phyloP scores from a whole-genome alignment of 2,888 invertebrate genomes.

The Cephus rjabovi region DNA sequence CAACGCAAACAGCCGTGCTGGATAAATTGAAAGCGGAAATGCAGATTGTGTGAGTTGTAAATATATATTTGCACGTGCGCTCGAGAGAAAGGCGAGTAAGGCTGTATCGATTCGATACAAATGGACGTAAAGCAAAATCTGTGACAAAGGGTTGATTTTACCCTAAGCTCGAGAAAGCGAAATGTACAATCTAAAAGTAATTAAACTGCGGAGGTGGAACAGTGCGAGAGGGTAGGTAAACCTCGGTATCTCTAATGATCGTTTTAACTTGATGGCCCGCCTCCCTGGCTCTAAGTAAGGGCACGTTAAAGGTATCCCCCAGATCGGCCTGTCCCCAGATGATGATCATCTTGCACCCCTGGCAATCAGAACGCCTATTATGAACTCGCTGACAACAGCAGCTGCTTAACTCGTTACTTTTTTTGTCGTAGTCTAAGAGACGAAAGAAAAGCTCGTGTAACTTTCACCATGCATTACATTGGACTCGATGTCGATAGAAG shows the following conservation, averaged over 20 bases:
- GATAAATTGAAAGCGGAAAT: neutral
- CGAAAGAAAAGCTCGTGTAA: neutral
- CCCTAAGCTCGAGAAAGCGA: constrained; percentile 40
- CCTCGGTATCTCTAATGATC: constrained; percentile 25
- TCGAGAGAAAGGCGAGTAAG: neutral
- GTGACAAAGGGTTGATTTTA: constrained; percentile 28
- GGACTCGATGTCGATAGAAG: neutral
- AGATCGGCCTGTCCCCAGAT: neutral
- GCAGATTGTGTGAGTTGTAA: neutral
- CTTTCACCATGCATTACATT: neutral
- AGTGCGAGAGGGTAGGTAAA: constrained; percentile 33
- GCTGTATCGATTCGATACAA: neutral
- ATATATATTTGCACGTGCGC: neutral
- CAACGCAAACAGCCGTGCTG: neutral
- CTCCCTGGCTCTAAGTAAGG: neutral
- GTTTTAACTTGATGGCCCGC: constrained; percentile 8
- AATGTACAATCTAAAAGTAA: constrained; percentile 37
- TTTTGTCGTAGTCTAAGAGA: neutral
- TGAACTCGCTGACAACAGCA: constrained; percentile 28
- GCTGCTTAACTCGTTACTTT: neutral
- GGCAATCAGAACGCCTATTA: constrained; percentile 28
- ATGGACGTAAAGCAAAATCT: neutral
- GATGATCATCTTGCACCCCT: neutral
- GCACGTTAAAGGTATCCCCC: neutral
- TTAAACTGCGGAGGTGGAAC: constrained; percentile 30